These are phyloP conservation scores for Oophaga sylvatica DNA, from an alignment of 2,797 vertebrate species.

Conservation along the genomic window DNA sequence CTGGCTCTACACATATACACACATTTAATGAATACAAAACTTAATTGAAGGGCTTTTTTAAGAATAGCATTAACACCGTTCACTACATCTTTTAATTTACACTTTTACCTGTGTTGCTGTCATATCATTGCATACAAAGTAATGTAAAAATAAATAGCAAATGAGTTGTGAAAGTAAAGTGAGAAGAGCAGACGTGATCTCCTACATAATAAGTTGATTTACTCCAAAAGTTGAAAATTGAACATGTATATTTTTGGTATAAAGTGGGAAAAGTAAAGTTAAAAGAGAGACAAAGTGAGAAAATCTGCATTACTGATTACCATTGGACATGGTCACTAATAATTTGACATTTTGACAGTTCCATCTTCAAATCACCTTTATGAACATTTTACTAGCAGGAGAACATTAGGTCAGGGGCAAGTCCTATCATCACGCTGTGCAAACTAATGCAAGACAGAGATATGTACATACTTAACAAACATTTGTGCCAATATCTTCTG, in stretches of 20 bases:
- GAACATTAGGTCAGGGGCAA: not conserved
- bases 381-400: not conserved
- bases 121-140: slow-evolving; percentile 39
- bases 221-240: slow-evolving; percentile 3
- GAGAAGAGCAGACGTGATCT: slow-evolving; percentile 37
- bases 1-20: no score
- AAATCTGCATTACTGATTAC: not conserved
- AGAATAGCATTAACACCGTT: slow-evolving; percentile 10
- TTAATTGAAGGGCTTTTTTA: not conserved
- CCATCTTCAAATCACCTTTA: not conserved
- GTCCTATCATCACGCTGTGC: not conserved
- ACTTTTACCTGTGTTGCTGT: slow-evolving; percentile 30
- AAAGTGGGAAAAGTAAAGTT: not conserved
- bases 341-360: not conserved
- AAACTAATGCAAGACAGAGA: not conserved
- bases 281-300: not conserved
- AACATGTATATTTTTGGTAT: slow-evolving; percentile 17
- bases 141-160: slow-evolving; percentile 44
- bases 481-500: not conserved
- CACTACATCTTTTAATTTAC: slow-evolving; percentile 45
- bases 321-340: not conserved
- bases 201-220: slow-evolving; percentile 1
- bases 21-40: no score
- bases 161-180: slow-evolving; percentile 51
- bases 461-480: not conserved